Evolutionary conservation across 2,797 vertebrate species (phyloP).

Genomic region (Pseudopleuronectes americanus): DNA sequence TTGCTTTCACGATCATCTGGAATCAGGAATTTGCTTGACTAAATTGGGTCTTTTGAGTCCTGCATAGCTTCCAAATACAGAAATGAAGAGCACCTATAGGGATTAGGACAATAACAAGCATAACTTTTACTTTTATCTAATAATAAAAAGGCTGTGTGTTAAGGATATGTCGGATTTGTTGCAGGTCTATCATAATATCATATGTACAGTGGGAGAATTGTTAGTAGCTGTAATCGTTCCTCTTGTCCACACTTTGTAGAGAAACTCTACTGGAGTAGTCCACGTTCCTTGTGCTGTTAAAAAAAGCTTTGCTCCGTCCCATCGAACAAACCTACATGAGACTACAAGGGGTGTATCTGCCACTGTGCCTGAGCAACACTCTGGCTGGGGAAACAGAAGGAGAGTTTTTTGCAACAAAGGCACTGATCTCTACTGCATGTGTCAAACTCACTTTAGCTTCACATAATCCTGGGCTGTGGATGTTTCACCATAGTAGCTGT

Average conservation of each 20-base stretch:
- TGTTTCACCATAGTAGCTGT: background rate
- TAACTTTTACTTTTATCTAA: background rate
- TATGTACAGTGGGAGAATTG: background rate
- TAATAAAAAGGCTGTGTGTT: background rate
- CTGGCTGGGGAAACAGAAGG: background rate
- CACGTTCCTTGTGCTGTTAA: background rate
- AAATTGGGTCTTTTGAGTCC: slow-evolving; percentile 3
- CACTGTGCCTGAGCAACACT: background rate
- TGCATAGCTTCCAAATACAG: background rate
- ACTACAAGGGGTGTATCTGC: background rate
- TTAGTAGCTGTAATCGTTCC: background rate
- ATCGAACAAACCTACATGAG: background rate
- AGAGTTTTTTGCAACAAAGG: background rate
- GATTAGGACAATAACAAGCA: background rate
- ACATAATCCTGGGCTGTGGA: background rate
- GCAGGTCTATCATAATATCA: background rate
- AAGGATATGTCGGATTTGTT: background rate
- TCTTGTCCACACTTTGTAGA: background rate
- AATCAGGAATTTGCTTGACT: slow-evolving; percentile 18
- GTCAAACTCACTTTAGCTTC: background rate
- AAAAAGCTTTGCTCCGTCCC: background rate
- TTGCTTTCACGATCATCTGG: background rate
- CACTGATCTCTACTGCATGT: background rate
- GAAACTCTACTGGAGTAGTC: background rate
- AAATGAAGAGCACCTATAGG: background rate